Percentiles rank a stretch among this genome's conserved stretches.
Conservation (phyloP, 2,888 invertebrate genomes). For the Frankliniella fusca region DNA sequence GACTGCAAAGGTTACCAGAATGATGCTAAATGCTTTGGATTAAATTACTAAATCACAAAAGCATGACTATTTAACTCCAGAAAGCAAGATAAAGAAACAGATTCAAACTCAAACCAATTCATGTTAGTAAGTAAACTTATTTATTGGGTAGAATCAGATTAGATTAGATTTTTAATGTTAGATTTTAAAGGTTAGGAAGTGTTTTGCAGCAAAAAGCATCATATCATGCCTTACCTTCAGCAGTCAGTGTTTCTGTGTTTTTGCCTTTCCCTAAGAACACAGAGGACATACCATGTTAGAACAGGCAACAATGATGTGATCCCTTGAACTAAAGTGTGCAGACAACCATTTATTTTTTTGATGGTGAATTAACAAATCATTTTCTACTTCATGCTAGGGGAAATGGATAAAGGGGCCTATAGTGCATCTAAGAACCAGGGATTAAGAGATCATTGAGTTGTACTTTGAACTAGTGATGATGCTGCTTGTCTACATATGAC, state of each 20-base stretch:
- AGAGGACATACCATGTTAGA: conserved; percentile 38
- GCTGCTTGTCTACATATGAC: not conserved
- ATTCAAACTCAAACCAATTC: not conserved
- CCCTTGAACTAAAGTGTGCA: not conserved
- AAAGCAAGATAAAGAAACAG: not conserved
- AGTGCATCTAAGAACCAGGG: not conserved
- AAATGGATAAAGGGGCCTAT: not conserved
- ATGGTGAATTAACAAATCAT: not conserved
- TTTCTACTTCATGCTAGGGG: not conserved
- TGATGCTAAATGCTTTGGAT: not conserved
- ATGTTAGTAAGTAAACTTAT: not conserved
- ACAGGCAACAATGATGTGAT: conserved; percentile 29
- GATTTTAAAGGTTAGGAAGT: not conserved
- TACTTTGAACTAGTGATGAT: not conserved
- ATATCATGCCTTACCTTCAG: conserved; percentile 59
- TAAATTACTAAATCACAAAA: too few relatives aligned
- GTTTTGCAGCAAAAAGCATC: not conserved
- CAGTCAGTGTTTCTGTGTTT: conserved; percentile 63
- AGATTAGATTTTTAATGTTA: not conserved
- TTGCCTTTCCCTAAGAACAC: conserved; percentile 63
- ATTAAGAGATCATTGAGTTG: not conserved
- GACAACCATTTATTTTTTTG: not conserved
- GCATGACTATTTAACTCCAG: not conserved
- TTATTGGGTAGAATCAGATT: not conserved
- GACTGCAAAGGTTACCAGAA: not conserved